Base-by-base conservation (phyloP, 1,140 invertebrate species). In the Leptinotarsa lineolata region DNA sequence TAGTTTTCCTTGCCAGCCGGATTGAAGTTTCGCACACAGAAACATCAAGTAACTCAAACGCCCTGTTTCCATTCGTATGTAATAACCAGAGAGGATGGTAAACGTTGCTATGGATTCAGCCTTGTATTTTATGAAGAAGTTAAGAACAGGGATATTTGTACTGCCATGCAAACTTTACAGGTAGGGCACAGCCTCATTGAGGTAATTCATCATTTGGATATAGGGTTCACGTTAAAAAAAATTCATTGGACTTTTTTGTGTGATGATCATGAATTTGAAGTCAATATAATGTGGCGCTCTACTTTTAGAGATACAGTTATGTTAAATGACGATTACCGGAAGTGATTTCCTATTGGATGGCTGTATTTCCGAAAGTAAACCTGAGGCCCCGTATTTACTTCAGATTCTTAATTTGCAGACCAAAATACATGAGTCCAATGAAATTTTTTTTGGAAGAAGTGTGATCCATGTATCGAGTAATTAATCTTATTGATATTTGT, bases 101-200 rank as follows among this genome's bases (percentile, higher is more conserved):
- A 92, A 74, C 88, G 96, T 78, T 92, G 92, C 67, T 97, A 97
- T 88, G 98, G 98, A 54, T 97, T 96, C 82, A 95, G 95, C 78
- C 89, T 96, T 72, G 92, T 96, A 15, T 99, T 99, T 85, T 98
- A 94, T 87, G 97, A 99, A 86, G 94, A 97, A 87, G 95, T 97
- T 76, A 90, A 91, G 66, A 96, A 96, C 84, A 88, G 90, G 65
- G 94, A 96, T 83, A 97, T 98, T 77, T 96, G 95, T 83, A 92
- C 91, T 76, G 96, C 96, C 48, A 96, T 99, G 91, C 94, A 97
- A 85, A 97, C 95, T 8, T 87, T 98, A 66, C 95, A 97, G 86
- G 91, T 92, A 84, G 76, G 39, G 39, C n/a, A 12, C 18, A 18
- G 15, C 22, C 21, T 68, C 15, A 68, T 24, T 21, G 13, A 15